phyloP scores from a whole-genome alignment of 2,113 vertebrate genomes.

The Seriola aureovittata region DNA sequence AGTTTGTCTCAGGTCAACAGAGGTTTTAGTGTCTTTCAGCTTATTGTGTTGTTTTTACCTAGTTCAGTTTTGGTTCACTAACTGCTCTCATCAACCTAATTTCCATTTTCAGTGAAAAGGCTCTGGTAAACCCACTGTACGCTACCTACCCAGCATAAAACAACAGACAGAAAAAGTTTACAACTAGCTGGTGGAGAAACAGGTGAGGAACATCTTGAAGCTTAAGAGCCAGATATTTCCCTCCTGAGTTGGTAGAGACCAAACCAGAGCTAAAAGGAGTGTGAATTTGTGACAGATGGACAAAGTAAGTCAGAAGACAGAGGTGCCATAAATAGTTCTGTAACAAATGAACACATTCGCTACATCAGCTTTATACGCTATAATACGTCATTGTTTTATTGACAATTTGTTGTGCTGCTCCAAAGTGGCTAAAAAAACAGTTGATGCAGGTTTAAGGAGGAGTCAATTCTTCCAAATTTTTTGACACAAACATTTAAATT shows the following conservation, averaged over 20 bases:
- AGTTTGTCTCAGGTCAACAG: not conserved
- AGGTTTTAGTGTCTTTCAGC: not conserved
- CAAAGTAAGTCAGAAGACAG: too few species aligned
- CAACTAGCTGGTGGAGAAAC: not conserved
- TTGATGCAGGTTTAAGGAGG: too few species aligned
- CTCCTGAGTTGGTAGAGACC: not conserved
- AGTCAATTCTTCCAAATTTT: too few species aligned
- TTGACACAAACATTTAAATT: too few species aligned
- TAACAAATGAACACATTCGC: too few species aligned
- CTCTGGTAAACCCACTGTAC: not conserved
- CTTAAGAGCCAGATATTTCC: not conserved
- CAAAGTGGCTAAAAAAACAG: too few species aligned
- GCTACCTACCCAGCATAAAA: too few species aligned
- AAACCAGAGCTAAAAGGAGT: not conserved
- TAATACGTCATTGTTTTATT: too few species aligned
- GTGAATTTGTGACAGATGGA: not conserved
- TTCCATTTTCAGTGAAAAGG: not conserved
- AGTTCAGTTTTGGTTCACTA: not conserved
- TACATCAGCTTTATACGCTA: too few species aligned
- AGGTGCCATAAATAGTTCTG: not conserved
- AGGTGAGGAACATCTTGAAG: not conserved
- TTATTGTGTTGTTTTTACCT: not conserved
- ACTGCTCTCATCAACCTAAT: not conserved
- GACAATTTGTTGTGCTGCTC: too few species aligned
- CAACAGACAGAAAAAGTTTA: too few species aligned